phyloP scores from a whole-genome alignment of 1,140 invertebrate species.

The Diuraphis noxia region DNA sequence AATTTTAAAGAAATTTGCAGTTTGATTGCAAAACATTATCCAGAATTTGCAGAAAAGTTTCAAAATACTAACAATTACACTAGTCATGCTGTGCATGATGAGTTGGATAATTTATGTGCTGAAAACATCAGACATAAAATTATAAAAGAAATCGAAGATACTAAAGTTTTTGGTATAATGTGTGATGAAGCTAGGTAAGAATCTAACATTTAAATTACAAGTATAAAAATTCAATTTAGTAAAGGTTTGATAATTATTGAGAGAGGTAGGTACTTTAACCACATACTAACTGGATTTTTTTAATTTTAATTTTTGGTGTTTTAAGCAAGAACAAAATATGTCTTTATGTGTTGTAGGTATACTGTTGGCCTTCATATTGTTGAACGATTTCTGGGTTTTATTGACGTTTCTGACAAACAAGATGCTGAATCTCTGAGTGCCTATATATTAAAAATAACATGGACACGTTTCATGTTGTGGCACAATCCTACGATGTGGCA shows the following conservation, averaged over 20 bases:
- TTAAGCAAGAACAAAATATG: background rate
- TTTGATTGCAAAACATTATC: background rate
- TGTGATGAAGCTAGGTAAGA: background rate
- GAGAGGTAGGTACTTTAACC: no score
- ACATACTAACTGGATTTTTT: background rate
- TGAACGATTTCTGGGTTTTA: background rate
- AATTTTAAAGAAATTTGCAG: slow-evolving; percentile 12
- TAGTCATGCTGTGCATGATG: background rate
- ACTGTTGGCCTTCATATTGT: background rate
- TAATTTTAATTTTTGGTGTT: background rate
- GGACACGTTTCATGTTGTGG: background rate
- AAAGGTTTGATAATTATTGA: no score
- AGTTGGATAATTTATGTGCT: background rate
- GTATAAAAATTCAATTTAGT: background rate
- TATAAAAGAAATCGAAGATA: background rate
- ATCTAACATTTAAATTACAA: background rate
- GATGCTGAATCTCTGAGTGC: background rate
- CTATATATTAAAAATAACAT: no score
- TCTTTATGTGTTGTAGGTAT: background rate
- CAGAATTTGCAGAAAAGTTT: slow-evolving; percentile 11
- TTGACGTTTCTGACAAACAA: background rate
- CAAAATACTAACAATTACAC: background rate
- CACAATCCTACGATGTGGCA: background rate
- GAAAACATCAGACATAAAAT: background rate
- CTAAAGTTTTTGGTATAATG: background rate